Evolutionary conservation across 2,113 vertebrate genomes (phyloP).

Genomic region (Seriola rivoliana): DNA sequence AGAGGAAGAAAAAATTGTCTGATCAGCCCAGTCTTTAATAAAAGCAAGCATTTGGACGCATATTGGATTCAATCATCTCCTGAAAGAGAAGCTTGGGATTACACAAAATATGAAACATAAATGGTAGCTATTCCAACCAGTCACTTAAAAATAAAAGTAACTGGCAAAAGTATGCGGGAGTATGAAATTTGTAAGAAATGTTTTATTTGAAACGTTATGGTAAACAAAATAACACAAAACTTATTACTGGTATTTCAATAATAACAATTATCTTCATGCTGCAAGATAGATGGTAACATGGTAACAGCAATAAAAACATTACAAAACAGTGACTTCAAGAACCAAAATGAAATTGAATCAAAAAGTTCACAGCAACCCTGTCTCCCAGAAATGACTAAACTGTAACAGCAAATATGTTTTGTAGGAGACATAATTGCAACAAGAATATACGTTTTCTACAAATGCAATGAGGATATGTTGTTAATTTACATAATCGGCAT

Average conservation of each 20-base stretch:
- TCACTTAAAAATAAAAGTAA: not conserved
- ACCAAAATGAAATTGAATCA: not conserved
- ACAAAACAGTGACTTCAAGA: not conserved
- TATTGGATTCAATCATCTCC: not conserved
- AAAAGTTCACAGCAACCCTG: not conserved
- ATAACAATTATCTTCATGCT: not conserved
- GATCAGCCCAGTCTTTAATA: conserved; percentile 15
- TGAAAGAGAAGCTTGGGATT: not conserved
- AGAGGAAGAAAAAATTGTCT: conserved; percentile 4
- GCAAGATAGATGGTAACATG: not conserved
- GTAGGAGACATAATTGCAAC: too few relatives aligned
- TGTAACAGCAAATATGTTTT: not conserved
- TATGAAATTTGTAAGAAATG: not conserved
- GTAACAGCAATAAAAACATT: not conserved
- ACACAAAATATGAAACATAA: not conserved
- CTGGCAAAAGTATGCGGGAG: not conserved
- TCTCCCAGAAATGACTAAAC: not conserved
- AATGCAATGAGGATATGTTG: not conserved
- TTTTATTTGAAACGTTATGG: not conserved
- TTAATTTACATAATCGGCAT: not conserved
- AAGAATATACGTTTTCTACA: not conserved
- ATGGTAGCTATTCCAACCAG: not conserved
- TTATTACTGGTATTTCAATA: not conserved
- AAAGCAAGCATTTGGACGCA: not conserved
- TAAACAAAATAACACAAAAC: not conserved